Evolutionary conservation across 37 sponge, comb jelly and placozoan species (phyloP), one percentile per base, ranked within the genome.

Genomic region (Cladorhizidae sp.): DNA sequence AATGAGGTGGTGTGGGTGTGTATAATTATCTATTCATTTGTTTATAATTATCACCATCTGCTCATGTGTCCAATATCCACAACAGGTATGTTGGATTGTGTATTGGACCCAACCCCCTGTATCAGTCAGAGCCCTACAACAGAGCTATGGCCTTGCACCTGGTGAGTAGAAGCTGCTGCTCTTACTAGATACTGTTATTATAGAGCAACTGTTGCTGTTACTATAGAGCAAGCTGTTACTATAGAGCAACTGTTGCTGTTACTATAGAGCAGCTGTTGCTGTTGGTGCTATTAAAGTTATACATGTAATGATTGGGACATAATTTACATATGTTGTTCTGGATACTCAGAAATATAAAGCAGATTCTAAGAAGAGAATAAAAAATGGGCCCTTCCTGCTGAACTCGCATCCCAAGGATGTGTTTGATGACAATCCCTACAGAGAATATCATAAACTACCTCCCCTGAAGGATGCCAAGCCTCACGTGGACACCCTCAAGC

Each of bases 381-480:
- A 92, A 61, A 95, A 93, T 35, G 88, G 86, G 0, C 39, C 93
- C 6, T 97, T 97, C 87, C 92, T 88, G 72, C 87, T 95, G 23
- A 87, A 87, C 77, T 64, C 49, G 17, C 93, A 95, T 32, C 93
- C 95, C 0, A 80, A 67, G 54, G 89, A 74, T 2, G 65, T 56
- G 35, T 97, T 97, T 77, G 87, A 95, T 35, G 78, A 63, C 22
- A 97, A 97, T 49, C 93, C 95, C 11, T 97, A 78, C 78, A 78
- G 62, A 32, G 20, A 70, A 26, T 77, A 86, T 42, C 77, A 76
- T 61, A 74, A 86, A 22, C 75, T 69, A 8, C 90, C 84, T 62
- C 91, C 88, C 23, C 1, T 40, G 14, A 78, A 83, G 33, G 84
- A 77, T 33, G 37, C 58, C 29, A 43, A 40, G 29, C 28, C 40